Base-by-base conservation (phyloP, 2,113 vertebrate species). In the Lagopus leucura region DNA sequence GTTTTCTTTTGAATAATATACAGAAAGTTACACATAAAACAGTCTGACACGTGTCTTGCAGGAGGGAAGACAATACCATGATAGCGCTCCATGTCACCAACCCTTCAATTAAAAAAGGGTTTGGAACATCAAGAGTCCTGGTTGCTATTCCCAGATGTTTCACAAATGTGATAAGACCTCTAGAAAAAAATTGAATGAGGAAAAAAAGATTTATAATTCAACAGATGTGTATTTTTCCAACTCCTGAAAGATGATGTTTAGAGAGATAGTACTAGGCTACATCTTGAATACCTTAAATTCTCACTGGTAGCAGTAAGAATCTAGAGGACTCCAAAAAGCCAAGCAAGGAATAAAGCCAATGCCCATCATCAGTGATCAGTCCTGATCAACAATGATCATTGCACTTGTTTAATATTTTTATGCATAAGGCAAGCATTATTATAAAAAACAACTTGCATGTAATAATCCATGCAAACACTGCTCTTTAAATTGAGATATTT, bases 401-500 rank as follows among this genome's bases (percentile, higher is more conserved):
- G 82, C 22, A 27, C 43, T 27, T 60, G 13, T 70, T 90, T 65
- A 78, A 21, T 67, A 92, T 25, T 73, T 65, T 91, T 89, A 88
- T 83, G 55, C 52, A 72, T 60, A 10, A 88, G 14, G 16, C 57
- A 74, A 91, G 13, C 42, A 47, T 82, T 60, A 89, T 43, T 85
- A 91, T 69, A 28, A 30, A 72, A 70, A 88, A 83, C 15, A 86
- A 58, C 32, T 61, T 21, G 42, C 50, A 72, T 79, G 58, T 86
- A 90, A 88, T 50, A 86, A 82, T 45, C 47, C 38, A 64, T 47
- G 36, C 58, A 91, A 90, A 85, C n/a, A 24, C 1, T 72, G 12
- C 1, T 38, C 83, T 92, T 81, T 17, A 69, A 88, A 88, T 30
- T 81, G 67, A 73, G 91, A 81, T 89, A 93, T 72, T 47, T 69